These are phyloP conservation scores for Diglossa cyanea DNA, from an alignment of 2,797 vertebrate genomes.

Conservation along the genomic window DNA sequence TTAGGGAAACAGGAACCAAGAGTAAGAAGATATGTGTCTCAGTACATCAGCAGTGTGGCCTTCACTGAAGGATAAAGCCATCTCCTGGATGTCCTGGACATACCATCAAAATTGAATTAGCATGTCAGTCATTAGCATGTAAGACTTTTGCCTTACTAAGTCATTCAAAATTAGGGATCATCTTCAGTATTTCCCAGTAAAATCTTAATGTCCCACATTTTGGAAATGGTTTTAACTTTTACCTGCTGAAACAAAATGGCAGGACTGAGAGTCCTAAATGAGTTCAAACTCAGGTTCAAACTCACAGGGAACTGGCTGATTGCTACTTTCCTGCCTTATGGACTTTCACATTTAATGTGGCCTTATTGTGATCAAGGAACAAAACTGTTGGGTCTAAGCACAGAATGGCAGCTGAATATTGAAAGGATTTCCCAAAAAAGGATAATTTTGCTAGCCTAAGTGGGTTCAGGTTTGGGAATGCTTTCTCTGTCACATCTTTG, in stretches of 20 bases:
- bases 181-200: background rate
- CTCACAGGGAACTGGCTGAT: background rate
- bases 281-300: background rate
- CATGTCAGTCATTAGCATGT: no score
- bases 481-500: background rate
- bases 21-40: background rate
- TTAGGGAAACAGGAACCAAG: background rate
- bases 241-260: background rate
- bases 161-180: background rate
- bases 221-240: background rate
- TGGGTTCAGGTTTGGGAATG: background rate
- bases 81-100: background rate
- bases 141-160: background rate
- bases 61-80: background rate
- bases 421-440: background rate
- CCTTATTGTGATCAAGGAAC: background rate
- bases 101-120: background rate
- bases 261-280: background rate
- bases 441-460: background rate
- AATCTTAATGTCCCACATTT: background rate
- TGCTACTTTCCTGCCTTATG: background rate
- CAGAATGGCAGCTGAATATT: background rate
- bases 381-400: rapidly evolving
- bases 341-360: background rate
- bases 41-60: background rate